Evolutionary conservation across 2,888 invertebrate species (phyloP).

Genomic region (Andrena hattorfiana): DNA sequence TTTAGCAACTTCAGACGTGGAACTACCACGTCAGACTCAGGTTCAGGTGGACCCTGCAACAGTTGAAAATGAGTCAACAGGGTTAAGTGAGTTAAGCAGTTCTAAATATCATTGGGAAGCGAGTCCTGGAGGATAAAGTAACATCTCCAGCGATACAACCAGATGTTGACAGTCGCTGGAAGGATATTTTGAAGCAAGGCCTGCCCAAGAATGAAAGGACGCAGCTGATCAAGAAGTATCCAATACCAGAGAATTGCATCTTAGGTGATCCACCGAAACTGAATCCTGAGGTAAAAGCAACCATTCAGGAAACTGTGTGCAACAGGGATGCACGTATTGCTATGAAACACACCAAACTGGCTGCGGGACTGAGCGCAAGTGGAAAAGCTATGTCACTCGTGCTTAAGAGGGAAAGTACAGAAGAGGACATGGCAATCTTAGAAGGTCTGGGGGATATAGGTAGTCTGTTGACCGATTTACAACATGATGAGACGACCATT

Average conservation of each 20-base stretch:
- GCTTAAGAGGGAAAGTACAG: neutral
- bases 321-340: conserved; percentile 3
- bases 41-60: neutral
- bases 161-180: neutral
- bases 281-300: conserved; percentile 4
- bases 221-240: neutral
- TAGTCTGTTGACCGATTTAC: neutral
- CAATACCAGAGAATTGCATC: neutral
- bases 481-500: neutral
- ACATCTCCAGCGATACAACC: neutral
- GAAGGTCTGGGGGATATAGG: neutral
- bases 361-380: neutral
- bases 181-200: conserved; percentile 1
- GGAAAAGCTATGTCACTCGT: neutral
- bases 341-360: neutral
- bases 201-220: neutral
- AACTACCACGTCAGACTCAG: neutral
- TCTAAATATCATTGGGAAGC: neutral
- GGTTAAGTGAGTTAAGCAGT: neutral
- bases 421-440: neutral
- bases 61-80: neutral
- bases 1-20: neutral
- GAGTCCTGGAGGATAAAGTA: neutral
- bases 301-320: neutral
- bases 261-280: neutral